Base-by-base conservation (phyloP, 2,113 vertebrate species). In the Pitta sordida region DNA sequence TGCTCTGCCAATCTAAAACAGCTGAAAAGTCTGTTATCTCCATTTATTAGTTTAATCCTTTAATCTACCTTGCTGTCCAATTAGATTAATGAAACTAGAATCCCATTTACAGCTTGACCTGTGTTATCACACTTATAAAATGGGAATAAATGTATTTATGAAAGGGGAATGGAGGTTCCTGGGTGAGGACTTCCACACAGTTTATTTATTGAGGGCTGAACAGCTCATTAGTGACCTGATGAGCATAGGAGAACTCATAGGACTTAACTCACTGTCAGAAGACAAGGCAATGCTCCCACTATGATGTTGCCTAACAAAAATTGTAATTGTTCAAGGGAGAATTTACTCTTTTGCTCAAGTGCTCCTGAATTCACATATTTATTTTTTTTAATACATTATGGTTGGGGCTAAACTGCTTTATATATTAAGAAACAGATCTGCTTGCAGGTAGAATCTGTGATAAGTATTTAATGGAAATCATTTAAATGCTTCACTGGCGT, bases 61-160 rank as follows among this genome's bases (percentile, higher is more conserved):
- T 96, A 96, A 96, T 96, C 89, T 68, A 95, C 84, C 91, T 93
- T 89, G 87, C 89, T 89, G 91, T 94, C 78, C 86, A 94, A 87
- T 96, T 87, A 95, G 91, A 95, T 96, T 93, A 96, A 95, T 91
- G 89, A 87, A 92, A 73, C 70, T 82, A 75, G 49, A 96, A 91
- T 83, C 53, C 74, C 85, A 62, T 82, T 95, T 89, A 65, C 77
- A 92, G 86, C 70, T 92, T 95, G 91, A 92, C 92, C 62, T 85
- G 70, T 74, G 70, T 89, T 95, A 93, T 94, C 51, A 71, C 10
- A 20, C 59, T 84, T 77, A 83, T 59, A 94, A 77, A 88, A 94
- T 67, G 37, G 46, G 67, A 92, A 95, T 76, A 91, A 92, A 93
- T 55, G 63, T 65, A 69, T 92, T 92, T 69, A 65, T 48, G 59